These are phyloP conservation scores for Nycticryphes semicollaris DNA, from an alignment of 2,113 vertebrate genomes.

Conservation along the genomic window DNA sequence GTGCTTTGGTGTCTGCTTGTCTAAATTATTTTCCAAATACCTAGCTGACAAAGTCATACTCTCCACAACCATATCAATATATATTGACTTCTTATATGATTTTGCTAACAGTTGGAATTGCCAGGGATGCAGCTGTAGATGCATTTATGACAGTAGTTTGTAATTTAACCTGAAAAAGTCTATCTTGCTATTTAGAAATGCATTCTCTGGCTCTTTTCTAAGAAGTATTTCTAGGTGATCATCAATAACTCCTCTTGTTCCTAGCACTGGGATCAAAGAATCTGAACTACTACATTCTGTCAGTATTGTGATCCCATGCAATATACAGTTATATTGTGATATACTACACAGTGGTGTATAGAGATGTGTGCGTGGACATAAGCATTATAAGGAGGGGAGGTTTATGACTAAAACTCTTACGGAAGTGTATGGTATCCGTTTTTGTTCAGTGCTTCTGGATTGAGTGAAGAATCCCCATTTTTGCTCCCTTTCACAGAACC, in stretches of 20 bases:
- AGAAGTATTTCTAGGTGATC: not conserved
- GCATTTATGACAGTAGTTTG: not conserved
- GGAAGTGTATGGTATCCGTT: not conserved
- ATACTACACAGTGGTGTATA: not conserved
- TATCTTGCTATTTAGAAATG: not conserved
- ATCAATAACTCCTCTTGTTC: not conserved
- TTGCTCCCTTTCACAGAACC: not conserved
- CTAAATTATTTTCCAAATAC: conserved; percentile 40
- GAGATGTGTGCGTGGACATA: rapidly evolving
- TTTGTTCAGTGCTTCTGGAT: not conserved
- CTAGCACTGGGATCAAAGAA: not conserved
- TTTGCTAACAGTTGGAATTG: conserved; percentile 19
- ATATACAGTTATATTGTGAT: not conserved
- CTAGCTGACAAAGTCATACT: not conserved
- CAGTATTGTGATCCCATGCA: not conserved
- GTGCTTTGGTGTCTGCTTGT: conserved; percentile 5
- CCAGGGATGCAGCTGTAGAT: not conserved
- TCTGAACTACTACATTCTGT: not conserved
- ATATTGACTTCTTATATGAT: conserved; percentile 27
- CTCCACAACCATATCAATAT: conserved; percentile 47
- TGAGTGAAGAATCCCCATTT: not conserved
- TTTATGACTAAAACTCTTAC: not conserved
- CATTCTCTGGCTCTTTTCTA: not conserved
- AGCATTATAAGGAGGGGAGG: not conserved
- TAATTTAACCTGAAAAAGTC: conserved; percentile 2